phyloP scores from a whole-genome alignment of 1,140 invertebrate genomes.

The Sesamia nonagrioides region DNA sequence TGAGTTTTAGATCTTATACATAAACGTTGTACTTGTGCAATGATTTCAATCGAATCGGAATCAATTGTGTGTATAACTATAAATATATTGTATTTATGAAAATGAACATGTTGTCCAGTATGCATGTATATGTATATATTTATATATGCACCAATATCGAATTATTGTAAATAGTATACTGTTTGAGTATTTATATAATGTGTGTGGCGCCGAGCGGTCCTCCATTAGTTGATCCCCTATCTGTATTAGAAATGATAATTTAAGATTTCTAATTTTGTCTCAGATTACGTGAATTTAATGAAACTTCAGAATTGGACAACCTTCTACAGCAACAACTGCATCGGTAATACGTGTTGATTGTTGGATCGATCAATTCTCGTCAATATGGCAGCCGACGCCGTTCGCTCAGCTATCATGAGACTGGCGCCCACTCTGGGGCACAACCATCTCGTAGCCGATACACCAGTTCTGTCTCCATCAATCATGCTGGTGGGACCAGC shows the following conservation, averaged over 20 bases:
- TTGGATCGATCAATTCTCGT: slow-evolving; percentile 1
- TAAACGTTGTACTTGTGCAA: slow-evolving; percentile 5
- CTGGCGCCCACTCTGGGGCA: background rate
- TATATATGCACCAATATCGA: slow-evolving; percentile 19
- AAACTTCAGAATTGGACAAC: slow-evolving; percentile 40
- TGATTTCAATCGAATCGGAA: slow-evolving; percentile 1
- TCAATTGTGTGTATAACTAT: slow-evolving; percentile 22
- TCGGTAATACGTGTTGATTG: slow-evolving; percentile 37
- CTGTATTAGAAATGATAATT: slow-evolving; percentile 46
- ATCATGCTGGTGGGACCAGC: background rate
- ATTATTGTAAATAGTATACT: slow-evolving; percentile 19
- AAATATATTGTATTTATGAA: slow-evolving; percentile 22
- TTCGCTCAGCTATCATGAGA: background rate
- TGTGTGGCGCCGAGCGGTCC: slow-evolving; percentile 7
- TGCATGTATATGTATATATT: background rate
- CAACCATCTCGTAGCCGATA: background rate
- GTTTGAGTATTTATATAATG: slow-evolving; percentile 20
- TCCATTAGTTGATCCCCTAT: background rate
- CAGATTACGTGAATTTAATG: slow-evolving; percentile 48
- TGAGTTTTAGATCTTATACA: slow-evolving; percentile 27
- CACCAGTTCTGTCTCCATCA: background rate
- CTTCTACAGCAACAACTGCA: slow-evolving; percentile 40
- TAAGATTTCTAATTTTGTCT: slow-evolving; percentile 44
- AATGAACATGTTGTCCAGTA: slow-evolving; percentile 14
- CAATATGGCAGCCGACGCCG: background rate